Percentiles rank a stretch among this genome's conserved stretches.
These are phyloP conservation scores for Mesoclemmys tuberculata DNA, from an alignment of 2,113 vertebrate genomes.

Conservation along the genomic window DNA sequence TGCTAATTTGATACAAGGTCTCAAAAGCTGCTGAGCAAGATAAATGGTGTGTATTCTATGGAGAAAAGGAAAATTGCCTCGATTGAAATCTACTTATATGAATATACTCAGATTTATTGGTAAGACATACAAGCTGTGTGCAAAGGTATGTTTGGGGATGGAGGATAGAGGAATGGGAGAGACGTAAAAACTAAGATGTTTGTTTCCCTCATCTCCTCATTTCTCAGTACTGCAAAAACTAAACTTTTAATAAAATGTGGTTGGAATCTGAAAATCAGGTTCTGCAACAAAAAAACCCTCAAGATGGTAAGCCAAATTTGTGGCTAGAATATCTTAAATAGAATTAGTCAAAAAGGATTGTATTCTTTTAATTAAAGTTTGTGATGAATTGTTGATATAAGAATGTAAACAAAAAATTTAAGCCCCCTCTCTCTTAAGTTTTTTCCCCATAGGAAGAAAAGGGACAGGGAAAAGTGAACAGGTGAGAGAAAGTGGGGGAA, in stretches of 20 bases:
- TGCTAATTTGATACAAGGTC: background rate
- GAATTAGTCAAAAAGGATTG: background rate
- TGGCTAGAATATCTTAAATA: background rate
- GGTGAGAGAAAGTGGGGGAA: too few relatives aligned
- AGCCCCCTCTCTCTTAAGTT: too few relatives aligned
- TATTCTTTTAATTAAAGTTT: slow-evolving; percentile 24
- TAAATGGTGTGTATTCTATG: background rate
- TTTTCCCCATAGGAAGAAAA: too few relatives aligned
- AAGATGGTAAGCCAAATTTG: slow-evolving; percentile 3
- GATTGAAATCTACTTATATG: background rate
- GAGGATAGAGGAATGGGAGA: background rate
- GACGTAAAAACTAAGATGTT: background rate
- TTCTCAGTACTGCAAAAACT: background rate
- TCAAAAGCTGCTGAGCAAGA: background rate
- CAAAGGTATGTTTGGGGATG: background rate
- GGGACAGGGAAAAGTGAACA: too few relatives aligned
- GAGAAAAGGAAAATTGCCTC: background rate
- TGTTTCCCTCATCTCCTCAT: background rate
- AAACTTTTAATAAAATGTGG: too few relatives aligned
- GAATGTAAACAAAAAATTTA: too few relatives aligned
- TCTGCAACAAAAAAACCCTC: slow-evolving; percentile 29
- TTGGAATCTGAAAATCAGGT: background rate
- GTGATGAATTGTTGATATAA: too few relatives aligned
- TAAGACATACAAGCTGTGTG: too few relatives aligned
- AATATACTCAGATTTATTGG: accelerated